Evolutionary conservation across 2,797 vertebrate genomes (phyloP).

Genomic region (Lateolabrax maculatus): DNA sequence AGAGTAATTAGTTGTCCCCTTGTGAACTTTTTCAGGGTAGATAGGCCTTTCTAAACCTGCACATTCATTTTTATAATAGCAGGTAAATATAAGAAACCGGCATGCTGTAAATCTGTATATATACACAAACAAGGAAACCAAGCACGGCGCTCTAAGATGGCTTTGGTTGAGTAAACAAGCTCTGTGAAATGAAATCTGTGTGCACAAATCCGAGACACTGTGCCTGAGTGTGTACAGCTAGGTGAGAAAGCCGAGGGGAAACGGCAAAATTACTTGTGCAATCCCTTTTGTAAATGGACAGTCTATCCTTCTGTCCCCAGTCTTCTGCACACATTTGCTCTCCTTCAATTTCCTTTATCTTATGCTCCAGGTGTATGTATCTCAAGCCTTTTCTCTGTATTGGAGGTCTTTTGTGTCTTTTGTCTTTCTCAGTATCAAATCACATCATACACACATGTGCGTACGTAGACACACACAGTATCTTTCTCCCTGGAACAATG

Average conservation of each 20-base stretch:
- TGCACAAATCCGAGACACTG: conserved; percentile 64
- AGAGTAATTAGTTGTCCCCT: conserved; percentile 15
- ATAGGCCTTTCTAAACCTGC: conserved; percentile 19
- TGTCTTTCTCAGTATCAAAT: conserved; percentile 45
- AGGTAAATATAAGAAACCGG: conserved; percentile 41
- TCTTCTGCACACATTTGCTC: conserved; percentile 26
- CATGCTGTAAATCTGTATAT: conserved; percentile 26
- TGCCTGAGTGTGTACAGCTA: conserved; percentile 39
- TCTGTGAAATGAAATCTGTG: conserved; percentile 64
- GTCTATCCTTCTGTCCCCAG: conserved; percentile 42
- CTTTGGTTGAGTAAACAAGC: conserved; percentile 66
- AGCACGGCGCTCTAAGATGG: conserved; percentile 45
- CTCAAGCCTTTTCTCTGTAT: conserved; percentile 27
- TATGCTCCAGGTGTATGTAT: conserved; percentile 14
- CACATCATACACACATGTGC: not conserved
- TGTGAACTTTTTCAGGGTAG: conserved; percentile 8
- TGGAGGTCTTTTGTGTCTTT: conserved; percentile 29
- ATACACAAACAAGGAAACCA: conserved; percentile 33
- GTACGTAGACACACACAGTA: conserved; percentile 15
- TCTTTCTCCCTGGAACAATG: conserved; percentile 49
- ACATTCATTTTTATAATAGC: conserved; percentile 1
- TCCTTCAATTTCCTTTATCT: conserved; percentile 59
- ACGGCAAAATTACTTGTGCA: conserved; percentile 52
- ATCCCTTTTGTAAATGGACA: conserved; percentile 65
- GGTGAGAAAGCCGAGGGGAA: conserved; percentile 22